Conservation (phyloP, 2,797 vertebrate species). For the Phoebastria nigripes region DNA sequence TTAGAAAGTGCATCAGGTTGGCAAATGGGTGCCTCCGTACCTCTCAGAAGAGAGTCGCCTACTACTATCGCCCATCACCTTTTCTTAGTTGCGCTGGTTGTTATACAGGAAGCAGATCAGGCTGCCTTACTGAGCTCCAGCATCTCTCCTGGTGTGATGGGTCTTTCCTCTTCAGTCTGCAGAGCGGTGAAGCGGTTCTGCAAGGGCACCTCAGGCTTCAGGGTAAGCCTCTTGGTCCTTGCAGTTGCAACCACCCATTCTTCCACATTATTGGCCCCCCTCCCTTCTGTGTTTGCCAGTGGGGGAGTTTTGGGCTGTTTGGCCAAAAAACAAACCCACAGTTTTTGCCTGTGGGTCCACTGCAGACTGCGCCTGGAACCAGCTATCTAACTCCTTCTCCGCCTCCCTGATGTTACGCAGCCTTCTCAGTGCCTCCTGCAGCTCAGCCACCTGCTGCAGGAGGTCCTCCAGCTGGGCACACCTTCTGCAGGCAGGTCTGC, state of each 20-base stretch:
- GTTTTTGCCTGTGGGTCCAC: no score
- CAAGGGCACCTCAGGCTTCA: not conserved
- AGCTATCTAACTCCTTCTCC: no score
- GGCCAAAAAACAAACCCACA: no score
- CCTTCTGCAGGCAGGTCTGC: no score
- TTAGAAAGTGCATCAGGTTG: no score
- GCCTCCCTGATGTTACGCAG: no score
- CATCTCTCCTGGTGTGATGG: no score
- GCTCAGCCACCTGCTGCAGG: no score
- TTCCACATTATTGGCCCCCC: not conserved
- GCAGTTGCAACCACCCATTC: not conserved
- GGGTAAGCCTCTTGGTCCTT: not conserved
- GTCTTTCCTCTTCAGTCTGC: not conserved
- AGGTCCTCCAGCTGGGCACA: no score
- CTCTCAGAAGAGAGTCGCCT: not conserved
- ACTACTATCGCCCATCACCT: not conserved
- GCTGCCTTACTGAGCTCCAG: not conserved
- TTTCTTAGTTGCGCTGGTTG: not conserved
- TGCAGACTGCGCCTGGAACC: no score
- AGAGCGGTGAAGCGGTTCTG: not conserved
- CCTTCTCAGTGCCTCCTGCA: no score
- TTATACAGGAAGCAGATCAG: not conserved
- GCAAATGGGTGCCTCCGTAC: not conserved
- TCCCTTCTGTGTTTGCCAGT: not conserved
- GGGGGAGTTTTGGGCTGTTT: not conserved